These are phyloP conservation scores for Iselma pallidipennis DNA, from an alignment of 2,888 invertebrate genomes.

Conservation along the genomic window DNA sequence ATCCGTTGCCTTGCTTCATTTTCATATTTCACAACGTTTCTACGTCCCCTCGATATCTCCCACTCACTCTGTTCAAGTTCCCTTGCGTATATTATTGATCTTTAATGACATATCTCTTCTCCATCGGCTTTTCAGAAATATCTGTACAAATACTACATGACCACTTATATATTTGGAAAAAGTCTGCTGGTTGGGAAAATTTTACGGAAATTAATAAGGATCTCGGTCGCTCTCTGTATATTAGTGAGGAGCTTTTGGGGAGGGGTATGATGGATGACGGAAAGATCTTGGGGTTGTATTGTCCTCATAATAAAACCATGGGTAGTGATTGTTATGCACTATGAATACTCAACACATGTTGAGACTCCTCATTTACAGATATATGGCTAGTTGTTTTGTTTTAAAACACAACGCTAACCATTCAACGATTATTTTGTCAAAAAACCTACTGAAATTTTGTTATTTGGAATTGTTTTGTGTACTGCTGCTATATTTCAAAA, in stretches of 20 bases:
- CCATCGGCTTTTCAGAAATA: slow-evolving; percentile 37
- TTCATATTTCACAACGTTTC: slow-evolving; percentile 48
- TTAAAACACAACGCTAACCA: background rate
- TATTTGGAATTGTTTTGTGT: background rate
- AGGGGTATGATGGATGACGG: slow-evolving; percentile 1
- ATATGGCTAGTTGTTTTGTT: slow-evolving; percentile 20
- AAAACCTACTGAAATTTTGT: background rate
- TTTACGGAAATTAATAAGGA: slow-evolving; percentile 6
- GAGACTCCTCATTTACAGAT: slow-evolving; percentile 33
- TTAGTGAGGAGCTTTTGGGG: slow-evolving; percentile 1
- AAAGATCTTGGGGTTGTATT: slow-evolving; percentile 23
- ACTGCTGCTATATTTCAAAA: background rate
- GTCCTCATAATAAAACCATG: slow-evolving; percentile 28
- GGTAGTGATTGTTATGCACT: slow-evolving; percentile 29
- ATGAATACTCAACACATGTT: slow-evolving; percentile 27
- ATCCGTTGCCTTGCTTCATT: slow-evolving; percentile 51
- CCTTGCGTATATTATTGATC: slow-evolving; percentile 54
- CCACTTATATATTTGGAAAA: slow-evolving; percentile 35
- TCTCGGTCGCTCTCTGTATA: background rate
- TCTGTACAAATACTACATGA: slow-evolving; percentile 45
- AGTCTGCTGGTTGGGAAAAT: background rate
- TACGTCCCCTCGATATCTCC: slow-evolving; percentile 10
- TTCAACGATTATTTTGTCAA: background rate
- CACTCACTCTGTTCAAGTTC: slow-evolving; percentile 27
- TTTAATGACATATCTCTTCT: slow-evolving; percentile 52